Evolutionary conservation across 1,140 invertebrate species (phyloP).

Genomic region (Anadara kagoshimensis): DNA sequence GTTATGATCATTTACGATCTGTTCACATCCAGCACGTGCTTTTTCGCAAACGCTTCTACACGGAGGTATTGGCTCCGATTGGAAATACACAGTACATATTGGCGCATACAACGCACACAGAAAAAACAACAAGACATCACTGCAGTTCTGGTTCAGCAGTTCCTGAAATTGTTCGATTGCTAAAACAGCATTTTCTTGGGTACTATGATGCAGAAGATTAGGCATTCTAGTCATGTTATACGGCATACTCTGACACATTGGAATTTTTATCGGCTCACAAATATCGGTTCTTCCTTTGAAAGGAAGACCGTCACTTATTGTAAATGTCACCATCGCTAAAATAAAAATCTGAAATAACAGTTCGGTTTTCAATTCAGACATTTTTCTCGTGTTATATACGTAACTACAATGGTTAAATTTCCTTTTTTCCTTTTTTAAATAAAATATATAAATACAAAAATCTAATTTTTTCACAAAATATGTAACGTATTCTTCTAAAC

Average conservation of each 20-base stretch:
- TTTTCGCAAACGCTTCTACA: constrained; percentile 65
- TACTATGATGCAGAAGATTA: constrained; percentile 70
- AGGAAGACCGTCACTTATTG: too few relatives aligned
- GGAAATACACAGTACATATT: constrained; percentile 66
- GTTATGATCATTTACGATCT: constrained; percentile 65
- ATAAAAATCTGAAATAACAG: too few relatives aligned
- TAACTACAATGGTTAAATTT: too few relatives aligned
- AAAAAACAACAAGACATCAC: constrained; percentile 66
- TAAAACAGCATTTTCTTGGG: constrained; percentile 69
- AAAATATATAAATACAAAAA: too few relatives aligned
- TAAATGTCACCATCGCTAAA: too few relatives aligned
- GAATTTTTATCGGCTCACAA: constrained; percentile 69
- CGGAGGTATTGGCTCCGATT: constrained; percentile 66
- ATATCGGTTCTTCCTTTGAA: constrained; percentile 48
- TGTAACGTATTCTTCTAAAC: too few relatives aligned
- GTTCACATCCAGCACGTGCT: constrained; percentile 65
- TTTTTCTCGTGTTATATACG: too few relatives aligned
- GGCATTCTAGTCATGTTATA: constrained; percentile 73
- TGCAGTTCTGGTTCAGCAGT: constrained; percentile 64
- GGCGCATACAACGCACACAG: constrained; percentile 70
- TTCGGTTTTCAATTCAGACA: too few relatives aligned
- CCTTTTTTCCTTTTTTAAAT: too few relatives aligned
- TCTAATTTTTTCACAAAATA: too few relatives aligned
- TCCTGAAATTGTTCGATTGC: constrained; percentile 66
- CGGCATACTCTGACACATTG: constrained; percentile 68